Percentiles rank a stretch among this genome's conserved stretches.
Conservation (phyloP, 2,113 vertebrate genomes). For the Motacilla alba region DNA sequence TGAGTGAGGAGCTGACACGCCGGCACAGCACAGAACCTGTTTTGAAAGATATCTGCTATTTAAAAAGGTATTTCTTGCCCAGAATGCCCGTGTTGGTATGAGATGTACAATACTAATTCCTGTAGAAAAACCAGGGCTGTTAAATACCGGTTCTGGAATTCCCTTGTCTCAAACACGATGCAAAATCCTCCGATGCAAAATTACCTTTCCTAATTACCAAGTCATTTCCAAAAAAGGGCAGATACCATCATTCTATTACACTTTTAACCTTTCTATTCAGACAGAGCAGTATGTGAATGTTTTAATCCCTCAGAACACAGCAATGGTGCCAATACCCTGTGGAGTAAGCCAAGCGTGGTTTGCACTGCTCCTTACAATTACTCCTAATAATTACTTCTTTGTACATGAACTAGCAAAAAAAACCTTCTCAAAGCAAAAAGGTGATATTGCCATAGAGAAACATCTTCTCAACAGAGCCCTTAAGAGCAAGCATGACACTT, state of each 20-base stretch:
- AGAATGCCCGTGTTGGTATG: neutral
- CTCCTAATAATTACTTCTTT: neutral
- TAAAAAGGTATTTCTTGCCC: neutral
- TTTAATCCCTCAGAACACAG: neutral
- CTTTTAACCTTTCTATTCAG: neutral
- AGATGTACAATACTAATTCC: neutral
- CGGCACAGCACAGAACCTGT: neutral
- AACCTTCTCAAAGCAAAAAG: neutral
- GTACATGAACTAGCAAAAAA: neutral
- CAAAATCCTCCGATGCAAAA: rapidly evolving
- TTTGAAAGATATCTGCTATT: neutral
- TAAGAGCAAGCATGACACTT: neutral
- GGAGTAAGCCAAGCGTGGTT: neutral
- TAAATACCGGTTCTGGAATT: neutral
- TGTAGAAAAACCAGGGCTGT: neutral
- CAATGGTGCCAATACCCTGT: neutral
- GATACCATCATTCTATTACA: neutral
- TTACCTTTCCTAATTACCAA: neutral
- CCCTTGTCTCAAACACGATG: neutral
- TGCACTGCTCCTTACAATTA: neutral
- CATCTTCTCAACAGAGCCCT: neutral
- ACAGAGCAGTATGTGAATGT: neutral
- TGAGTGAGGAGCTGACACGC: neutral
- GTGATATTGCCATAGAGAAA: neutral
- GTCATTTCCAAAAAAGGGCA: neutral